phyloP scores from a whole-genome alignment of 2,888 invertebrate genomes.

The Muscina levida region DNA sequence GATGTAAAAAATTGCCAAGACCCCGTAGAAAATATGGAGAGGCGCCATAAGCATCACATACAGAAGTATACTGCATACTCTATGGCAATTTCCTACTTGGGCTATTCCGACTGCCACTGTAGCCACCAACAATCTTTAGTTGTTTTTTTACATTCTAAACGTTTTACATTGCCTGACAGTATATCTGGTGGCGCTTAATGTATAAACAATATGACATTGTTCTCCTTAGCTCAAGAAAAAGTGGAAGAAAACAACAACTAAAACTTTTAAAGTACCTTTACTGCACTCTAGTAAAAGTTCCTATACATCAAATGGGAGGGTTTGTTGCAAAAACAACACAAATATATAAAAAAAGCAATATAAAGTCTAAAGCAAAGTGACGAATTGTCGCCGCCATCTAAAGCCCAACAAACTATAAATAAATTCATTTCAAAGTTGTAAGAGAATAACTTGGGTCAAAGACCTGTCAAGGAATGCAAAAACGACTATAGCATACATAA shows the following conservation, averaged over 20 bases:
- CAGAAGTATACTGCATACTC: no score
- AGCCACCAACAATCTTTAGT: conserved; percentile 18
- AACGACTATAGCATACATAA: not conserved
- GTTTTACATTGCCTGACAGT: conserved; percentile 51
- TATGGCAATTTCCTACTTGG: not conserved
- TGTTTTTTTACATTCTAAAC: conserved; percentile 45
- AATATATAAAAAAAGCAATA: no score
- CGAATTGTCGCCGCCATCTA: not conserved
- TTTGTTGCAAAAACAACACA: no score
- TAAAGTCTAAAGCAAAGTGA: not conserved
- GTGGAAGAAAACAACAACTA: not conserved
- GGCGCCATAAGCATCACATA: no score
- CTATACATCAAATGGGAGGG: no score
- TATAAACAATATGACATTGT: conserved; percentile 61
- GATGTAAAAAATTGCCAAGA: not conserved
- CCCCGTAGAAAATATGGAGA: not conserved
- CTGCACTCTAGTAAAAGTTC: conserved; percentile 2
- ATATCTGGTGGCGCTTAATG: conserved; percentile 43
- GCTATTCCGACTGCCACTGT: not conserved
- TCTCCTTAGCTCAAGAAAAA: not conserved
- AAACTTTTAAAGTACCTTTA: not conserved
- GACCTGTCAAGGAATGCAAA: conserved; percentile 7
- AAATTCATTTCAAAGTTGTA: not conserved
- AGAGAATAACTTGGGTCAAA: conserved; percentile 19
- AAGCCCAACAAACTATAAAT: conserved; percentile 13